These are phyloP conservation scores for Numenius arquata DNA, from an alignment of 2,113 vertebrate species.

Conservation along the genomic window DNA sequence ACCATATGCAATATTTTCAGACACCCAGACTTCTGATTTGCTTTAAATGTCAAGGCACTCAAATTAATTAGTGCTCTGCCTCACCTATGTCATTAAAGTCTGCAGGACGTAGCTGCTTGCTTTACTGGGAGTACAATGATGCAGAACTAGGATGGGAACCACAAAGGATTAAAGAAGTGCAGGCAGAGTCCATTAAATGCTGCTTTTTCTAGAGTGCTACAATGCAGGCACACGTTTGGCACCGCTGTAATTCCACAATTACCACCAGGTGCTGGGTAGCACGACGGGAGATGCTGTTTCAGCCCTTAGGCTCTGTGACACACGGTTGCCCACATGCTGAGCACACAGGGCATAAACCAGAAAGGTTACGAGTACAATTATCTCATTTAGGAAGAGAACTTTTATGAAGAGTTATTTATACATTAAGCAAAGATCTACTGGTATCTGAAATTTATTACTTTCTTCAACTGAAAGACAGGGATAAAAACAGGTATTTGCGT, in stretches of 20 bases:
- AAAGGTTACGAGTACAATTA: not conserved
- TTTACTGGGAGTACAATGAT: rapidly evolving
- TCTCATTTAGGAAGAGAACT: not conserved
- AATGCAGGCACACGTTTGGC: not conserved
- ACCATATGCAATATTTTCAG: not conserved
- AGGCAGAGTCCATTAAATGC: not conserved
- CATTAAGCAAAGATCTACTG: not conserved
- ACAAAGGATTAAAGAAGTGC: not conserved
- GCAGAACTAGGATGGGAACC: not conserved
- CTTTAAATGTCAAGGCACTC: not conserved
- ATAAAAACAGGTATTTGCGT: not conserved
- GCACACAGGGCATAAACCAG: not conserved
- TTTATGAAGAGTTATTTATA: not conserved
- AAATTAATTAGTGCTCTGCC: constrained; percentile 12
- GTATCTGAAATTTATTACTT: not conserved
- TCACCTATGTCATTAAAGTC: not conserved
- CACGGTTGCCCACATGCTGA: not conserved
- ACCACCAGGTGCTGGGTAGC: not conserved
- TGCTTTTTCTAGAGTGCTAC: not conserved
- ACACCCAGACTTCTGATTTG: not conserved
- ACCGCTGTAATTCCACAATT: not conserved
- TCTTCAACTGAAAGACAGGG: not conserved
- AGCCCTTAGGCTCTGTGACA: not conserved
- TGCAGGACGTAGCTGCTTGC: not conserved
- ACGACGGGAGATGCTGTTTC: not conserved